A percentile compares a stretch with the other conserved stretches of the same genome.
phyloP scores from a whole-genome alignment of 2,113 vertebrate species.

The Muscicapa adusta region DNA sequence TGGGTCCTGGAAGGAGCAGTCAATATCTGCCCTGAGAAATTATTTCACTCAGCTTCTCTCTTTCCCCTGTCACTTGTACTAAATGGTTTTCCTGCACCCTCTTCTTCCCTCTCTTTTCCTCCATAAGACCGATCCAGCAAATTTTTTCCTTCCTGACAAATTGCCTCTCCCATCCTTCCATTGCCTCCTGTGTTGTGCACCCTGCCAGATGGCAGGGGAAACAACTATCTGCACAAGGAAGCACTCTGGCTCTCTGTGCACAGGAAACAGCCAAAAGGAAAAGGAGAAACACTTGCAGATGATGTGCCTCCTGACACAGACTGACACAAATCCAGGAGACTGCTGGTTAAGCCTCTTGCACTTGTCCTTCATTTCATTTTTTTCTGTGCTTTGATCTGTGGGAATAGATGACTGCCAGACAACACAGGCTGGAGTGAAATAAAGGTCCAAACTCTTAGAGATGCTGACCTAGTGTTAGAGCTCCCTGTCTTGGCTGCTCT shows the following conservation, averaged over 20 bases:
- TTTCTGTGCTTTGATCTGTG: background rate
- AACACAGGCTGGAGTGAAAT: background rate
- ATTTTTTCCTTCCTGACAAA: slow-evolving; percentile 40
- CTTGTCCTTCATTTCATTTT: background rate
- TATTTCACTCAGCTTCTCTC: background rate
- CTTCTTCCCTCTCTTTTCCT: background rate
- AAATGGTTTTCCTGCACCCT: background rate
- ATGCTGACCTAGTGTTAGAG: background rate
- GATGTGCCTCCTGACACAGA: background rate
- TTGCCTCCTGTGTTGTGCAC: slow-evolving; percentile 12
- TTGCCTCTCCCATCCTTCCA: too few species aligned
- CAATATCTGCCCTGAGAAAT: background rate
- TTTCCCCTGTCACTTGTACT: background rate
- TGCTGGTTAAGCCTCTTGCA: background rate
- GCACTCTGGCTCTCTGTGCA: background rate
- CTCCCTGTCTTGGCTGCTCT: background rate
- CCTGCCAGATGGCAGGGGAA: slow-evolving; percentile 51
- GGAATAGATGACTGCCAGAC: background rate
- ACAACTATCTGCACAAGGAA: slow-evolving; percentile 15
- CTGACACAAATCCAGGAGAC: background rate
- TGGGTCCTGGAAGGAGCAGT: background rate
- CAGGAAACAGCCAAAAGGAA: background rate
- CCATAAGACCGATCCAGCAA: slow-evolving; percentile 10
- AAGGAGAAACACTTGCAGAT: slow-evolving; percentile 6
- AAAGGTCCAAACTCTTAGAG: background rate